Evolutionary conservation across 2,888 invertebrate genomes (phyloP).

Genomic region (Erebia ligea): DNA sequence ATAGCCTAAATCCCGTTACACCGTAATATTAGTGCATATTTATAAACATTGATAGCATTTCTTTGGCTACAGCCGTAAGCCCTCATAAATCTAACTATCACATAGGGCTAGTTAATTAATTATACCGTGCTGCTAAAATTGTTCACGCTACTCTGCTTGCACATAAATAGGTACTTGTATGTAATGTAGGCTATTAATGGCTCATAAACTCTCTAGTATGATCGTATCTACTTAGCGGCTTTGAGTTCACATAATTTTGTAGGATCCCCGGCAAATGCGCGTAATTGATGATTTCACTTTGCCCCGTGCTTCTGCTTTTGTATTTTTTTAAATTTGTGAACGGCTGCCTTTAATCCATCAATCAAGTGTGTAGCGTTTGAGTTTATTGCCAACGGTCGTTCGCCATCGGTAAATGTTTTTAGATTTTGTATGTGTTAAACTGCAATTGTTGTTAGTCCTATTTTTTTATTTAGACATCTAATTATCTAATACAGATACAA

Average conservation of each 20-base stretch:
- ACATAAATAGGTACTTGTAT: constrained; percentile 45
- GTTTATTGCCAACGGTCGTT: constrained; percentile 36
- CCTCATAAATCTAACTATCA: constrained; percentile 43
- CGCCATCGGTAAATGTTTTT: constrained; percentile 25
- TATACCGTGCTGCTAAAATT: constrained; percentile 48
- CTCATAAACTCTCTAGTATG: constrained; percentile 47
- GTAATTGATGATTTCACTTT: constrained; percentile 43
- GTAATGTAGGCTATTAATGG: constrained; percentile 47
- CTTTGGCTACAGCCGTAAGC: constrained; percentile 39
- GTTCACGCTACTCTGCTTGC: constrained; percentile 48
- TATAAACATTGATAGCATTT: constrained; percentile 33
- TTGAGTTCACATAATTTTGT: constrained; percentile 34
- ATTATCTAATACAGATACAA: neutral
- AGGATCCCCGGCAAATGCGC: constrained; percentile 36
- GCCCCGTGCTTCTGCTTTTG: constrained; percentile 35
- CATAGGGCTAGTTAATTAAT: constrained; percentile 46
- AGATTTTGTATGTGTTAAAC: constrained; percentile 13
- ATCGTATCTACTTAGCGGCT: constrained; percentile 40
- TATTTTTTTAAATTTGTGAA: constrained; percentile 47
- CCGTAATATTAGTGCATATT: constrained; percentile 5
- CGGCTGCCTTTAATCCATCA: constrained; percentile 49
- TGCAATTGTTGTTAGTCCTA: neutral
- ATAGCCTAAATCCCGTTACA: neutral
- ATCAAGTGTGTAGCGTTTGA: constrained; percentile 47
- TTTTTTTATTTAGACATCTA: neutral